Base-by-base conservation (phyloP, 2,888 invertebrate genomes). In the Arrhopalites spinosus region DNA sequence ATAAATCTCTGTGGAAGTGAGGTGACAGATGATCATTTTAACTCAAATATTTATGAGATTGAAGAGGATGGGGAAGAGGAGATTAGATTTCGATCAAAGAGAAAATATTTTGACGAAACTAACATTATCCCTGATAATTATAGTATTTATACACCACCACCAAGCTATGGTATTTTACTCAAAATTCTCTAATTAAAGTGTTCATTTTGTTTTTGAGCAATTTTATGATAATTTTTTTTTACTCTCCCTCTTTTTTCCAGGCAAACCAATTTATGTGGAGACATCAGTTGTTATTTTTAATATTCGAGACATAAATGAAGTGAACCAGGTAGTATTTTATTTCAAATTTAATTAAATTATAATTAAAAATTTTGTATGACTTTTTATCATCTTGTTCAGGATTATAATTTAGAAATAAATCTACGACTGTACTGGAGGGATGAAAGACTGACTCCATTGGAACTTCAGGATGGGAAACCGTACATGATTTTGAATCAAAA, bases 231-330 rank as follows among this genome's bases (percentile, higher is more conserved):
- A n/a, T n/a, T n/a, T n/a, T n/a, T n/a, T n/a, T n/a, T n/a, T n/a
- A n/a, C n/a, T n/a, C n/a, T n/a, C n/a, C n/a, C n/a, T n/a, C n/a
- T n/a, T n/a, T n/a, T n/a, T n/a, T 20, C 0, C 63, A 81, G 82
- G 79, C 75, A 77, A 76, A 11, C 73, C 82, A 27, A 79, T 79
- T 11, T 59, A 76, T 50, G 82, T 82, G 50, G 80, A 81, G 72
- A 74, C 79, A 59, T 78, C 78, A 27, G 79, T 82, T 15, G 74
- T 80, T 56, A 81, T 82, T 59, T 78, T 82, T 78, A 80, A 82
- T 59, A 79, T 82, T 66, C 78, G 82, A 70, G 82, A 82, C 74
- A 82, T 82, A 74, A 81, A 81, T 64, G 82, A 82, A 63, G 72
- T 80, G 20, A 79, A 73, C 56, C 79, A 79, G 81, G 81, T 81